Base-by-base conservation (phyloP, 2,888 invertebrate species). In the Octonoba sinensis region DNA sequence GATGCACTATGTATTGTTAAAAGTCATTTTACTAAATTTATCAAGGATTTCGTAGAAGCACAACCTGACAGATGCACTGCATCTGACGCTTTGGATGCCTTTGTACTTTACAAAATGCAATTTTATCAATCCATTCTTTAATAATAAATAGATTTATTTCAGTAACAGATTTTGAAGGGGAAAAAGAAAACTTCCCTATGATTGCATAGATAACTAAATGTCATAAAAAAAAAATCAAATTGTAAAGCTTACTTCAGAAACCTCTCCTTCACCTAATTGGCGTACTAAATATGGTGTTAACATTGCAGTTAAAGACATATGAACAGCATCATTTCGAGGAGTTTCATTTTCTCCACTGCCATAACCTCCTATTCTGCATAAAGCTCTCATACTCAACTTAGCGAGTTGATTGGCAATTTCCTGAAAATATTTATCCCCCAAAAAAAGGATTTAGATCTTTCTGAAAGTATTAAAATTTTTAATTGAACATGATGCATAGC, bases 391-490 rank as follows among this genome's bases (percentile, higher is more conserved):
- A 67, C 96, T 93, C 87, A 94, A 91, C 88, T 95, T 94, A 0
- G 99, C 97, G 85, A 99, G 90, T 86, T 93, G 93, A 88, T 99
- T 99, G n/a, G 95, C 93, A 24, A 95, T 92, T 89, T 97, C 96
- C 92, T 98, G 75, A 22, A 66, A 84, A 84, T 6, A 47, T 13
- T 49, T 18, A 22, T 24, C 13, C 24, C 4, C 24, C 4, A 59
- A 1, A 36, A 36, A 36, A 11, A 8, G 8, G 6, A 36, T 2
- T 36, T 36, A 36, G 36, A 36, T 36, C 36, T 36, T 36, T 36
- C 36, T 11, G 36, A 11, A 36, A 36, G 11, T 2, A 6, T 36
- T 36, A 36, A 36, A 49, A 54, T 20, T 54, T 8, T 20, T 15
- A 18, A 54, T 54, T 54, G 8, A 18, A 1, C 54, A 54, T 54